Evolutionary conservation across 2,888 invertebrate species (phyloP), one percentile per base, ranked within the genome.

Genomic region (Melipona bicolor): DNA sequence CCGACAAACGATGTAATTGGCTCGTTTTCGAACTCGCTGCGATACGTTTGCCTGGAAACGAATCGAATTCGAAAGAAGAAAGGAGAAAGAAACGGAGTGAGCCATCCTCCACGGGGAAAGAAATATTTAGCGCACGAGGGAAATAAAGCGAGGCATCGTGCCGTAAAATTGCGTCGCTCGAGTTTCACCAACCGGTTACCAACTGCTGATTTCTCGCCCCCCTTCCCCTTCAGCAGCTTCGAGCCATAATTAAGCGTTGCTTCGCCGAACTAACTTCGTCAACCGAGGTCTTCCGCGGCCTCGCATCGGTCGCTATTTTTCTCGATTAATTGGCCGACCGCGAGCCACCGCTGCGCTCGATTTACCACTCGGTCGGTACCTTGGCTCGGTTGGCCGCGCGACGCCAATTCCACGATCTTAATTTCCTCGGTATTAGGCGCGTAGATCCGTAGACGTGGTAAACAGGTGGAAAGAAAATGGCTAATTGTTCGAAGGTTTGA

Each of bases 111-210:
- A 9, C 43, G 43, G 43, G 56, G 61, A 49, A 32, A 50, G n/a
- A 65, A 36, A 76, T 82, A 65, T 82, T 82, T 77, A 70, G 70
- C 68, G 54, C 73, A 21, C 24, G 74, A 43, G 43, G 59, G 52
- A 43, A 81, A 83, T 62, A 75, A 75, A 67, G 21, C 74, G 43
- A 36, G 17, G 59, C 81, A 59, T 61, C 82, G 61, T 49, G n/a
- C 32, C 82, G 74, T 75, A 56, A 81, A 82, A 82, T 82, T 75
- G 54, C 70, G 68, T 72, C 72, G 81, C 65, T 61, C 52, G 62
- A 69, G 81, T 74, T 80, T 80, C 36, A 52, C 61, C 71, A 82
- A 79, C 62, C 62, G 52, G 79, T 77, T 68, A 59, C 62, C 70
- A 43, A 43, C 43, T 43, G 43, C 43, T 43, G 43, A 43, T 43